Base-by-base conservation (phyloP, 2,797 vertebrate genomes). In the Lacerta bilineata region DNA sequence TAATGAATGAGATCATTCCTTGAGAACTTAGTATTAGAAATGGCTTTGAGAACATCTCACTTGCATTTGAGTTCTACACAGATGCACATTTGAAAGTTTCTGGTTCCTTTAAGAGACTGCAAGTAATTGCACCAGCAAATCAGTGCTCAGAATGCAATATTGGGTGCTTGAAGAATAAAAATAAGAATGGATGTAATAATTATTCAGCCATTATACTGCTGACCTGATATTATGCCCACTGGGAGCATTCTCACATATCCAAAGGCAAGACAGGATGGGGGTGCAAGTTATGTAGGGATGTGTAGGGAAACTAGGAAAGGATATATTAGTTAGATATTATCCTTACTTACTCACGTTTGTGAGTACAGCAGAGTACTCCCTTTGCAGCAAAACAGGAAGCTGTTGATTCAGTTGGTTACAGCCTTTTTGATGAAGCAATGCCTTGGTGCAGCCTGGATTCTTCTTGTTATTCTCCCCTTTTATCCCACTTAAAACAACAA, bases 1-100 rank as follows among this genome's bases (percentile, higher is more conserved):
- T 0, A 84, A 88, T 91, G 91, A 1, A 29, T 86, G 8, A 15
- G 3, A 72, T 66, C 4, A 6, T 29, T 92, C 39, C 23, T 41
- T 8, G 68, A 46, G 7, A 74, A 36, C 25, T 55, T 55, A 13
- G 50, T 55, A 55, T 55, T 55, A 55, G 50, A 59, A 59, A n/a
- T 80, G 3, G 55, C 29, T 59, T 80, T 80, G 20, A 20, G 17
- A 80, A 50, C 50, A 55, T n/a, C 50, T 9, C 27, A 50, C 9
- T 29, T 50, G 27, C 7, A 3, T 17, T 78, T 6, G 71, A 78
- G 29, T 43, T 11, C 41, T 75, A 27, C 43, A 77, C 25, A 77
- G 43, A 78, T 27, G n/a, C 17, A 46, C 29, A 50, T 78, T 55
- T 50, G 27, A 50, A 46, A 29, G 25, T 25, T 29, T 46, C 11